These are phyloP conservation scores for Aporophyla nigra DNA, from an alignment of 2,888 invertebrate genomes.

Conservation along the genomic window DNA sequence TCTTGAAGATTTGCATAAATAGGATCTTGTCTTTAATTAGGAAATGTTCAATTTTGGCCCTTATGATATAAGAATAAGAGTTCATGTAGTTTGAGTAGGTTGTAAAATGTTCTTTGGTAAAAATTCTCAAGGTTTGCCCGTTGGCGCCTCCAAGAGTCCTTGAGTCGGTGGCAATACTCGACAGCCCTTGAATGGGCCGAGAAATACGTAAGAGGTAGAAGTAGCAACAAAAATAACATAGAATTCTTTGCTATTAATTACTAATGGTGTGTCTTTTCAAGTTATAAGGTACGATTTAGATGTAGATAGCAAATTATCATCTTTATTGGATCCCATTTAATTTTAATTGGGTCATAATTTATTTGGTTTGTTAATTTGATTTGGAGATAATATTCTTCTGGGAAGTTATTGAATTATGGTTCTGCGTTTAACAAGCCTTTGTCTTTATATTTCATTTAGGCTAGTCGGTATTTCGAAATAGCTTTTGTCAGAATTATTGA, in stretches of 20 bases:
- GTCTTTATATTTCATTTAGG: slow-evolving; percentile 15
- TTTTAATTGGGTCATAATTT: slow-evolving; percentile 39
- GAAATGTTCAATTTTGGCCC: slow-evolving; percentile 53
- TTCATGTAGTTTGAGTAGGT: slow-evolving; percentile 2
- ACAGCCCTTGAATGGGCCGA: slow-evolving; percentile 68
- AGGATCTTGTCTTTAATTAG: slow-evolving; percentile 35
- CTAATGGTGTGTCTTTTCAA: slow-evolving; percentile 23
- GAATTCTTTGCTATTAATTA: slow-evolving; percentile 57
- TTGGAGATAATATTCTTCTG: slow-evolving; percentile 23
- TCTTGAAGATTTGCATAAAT: slow-evolving; percentile 61
- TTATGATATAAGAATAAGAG: slow-evolving; percentile 44
- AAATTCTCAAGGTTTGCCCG: slow-evolving; percentile 70
- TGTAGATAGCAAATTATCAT: slow-evolving; percentile 32
- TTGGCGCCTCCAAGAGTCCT: slow-evolving; percentile 86
- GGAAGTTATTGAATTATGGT: slow-evolving; percentile 14
- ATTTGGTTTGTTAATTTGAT: slow-evolving; percentile 40
- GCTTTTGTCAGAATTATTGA: slow-evolving; percentile 53
- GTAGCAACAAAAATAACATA: slow-evolving; percentile 66
- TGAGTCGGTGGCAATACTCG: slow-evolving; percentile 77
- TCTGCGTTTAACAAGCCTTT: slow-evolving; percentile 3
- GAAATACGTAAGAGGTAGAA: slow-evolving; percentile 69
- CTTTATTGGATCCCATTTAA: slow-evolving; percentile 25
- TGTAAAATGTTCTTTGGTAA: slow-evolving; percentile 54
- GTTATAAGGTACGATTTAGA: slow-evolving; percentile 15
- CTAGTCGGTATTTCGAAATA: slow-evolving; percentile 30